Percentiles rank a stretch among this genome's conserved stretches.
Conservation (phyloP, 1,140 invertebrate genomes). For the Platorchestia sp. region DNA sequence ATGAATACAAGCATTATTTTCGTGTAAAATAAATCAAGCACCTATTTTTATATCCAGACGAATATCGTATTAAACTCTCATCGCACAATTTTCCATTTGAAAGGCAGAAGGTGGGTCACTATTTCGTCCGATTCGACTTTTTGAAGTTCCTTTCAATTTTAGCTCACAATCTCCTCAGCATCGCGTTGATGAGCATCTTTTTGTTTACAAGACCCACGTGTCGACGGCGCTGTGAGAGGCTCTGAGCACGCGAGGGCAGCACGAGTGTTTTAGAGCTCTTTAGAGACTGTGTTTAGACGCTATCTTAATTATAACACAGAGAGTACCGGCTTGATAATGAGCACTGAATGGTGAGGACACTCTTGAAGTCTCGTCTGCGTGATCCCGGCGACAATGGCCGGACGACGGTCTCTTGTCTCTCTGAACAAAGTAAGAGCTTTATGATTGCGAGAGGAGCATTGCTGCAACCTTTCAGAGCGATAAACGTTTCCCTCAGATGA, state of each 20-base stretch:
- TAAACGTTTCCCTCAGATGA: not conserved
- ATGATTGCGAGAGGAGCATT: not conserved
- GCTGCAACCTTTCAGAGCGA: not conserved
- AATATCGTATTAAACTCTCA: not conserved
- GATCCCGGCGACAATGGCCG: not conserved
- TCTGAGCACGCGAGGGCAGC: constrained; percentile 16
- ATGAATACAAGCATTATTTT: not conserved
- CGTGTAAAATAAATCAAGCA: not conserved
- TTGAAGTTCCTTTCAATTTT: not conserved
- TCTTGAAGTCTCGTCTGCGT: constrained; percentile 12
- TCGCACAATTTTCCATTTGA: not conserved
- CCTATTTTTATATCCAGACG: not conserved
- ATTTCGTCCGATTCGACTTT: not conserved
- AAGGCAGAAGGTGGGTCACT: not conserved
- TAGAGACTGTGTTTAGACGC: constrained; percentile 28
- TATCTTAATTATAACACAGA: constrained; percentile 36
- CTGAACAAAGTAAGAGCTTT: not conserved
- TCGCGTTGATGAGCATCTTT: not conserved
- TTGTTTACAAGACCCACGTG: constrained; percentile 31
- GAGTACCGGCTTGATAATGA: not conserved
- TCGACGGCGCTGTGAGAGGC: not conserved
- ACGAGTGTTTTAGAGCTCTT: constrained; percentile 39
- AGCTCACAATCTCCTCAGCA: not conserved
- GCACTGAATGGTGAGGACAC: not conserved
- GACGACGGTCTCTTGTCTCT: not conserved